Evolutionary conservation across 2,888 invertebrate genomes (phyloP).

Genomic region (Morpho deidamia): DNA sequence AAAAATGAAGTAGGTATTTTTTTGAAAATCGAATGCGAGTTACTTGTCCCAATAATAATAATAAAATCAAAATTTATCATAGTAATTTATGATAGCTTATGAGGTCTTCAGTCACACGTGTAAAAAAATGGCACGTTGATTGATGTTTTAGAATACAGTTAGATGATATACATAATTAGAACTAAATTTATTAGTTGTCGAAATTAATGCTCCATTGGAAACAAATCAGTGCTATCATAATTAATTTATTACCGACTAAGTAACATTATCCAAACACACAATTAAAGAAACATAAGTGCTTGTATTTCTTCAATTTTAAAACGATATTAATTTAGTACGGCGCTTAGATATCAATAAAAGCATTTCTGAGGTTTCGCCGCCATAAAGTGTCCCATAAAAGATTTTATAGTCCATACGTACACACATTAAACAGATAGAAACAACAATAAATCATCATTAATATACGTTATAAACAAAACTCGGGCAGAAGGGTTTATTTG

Average conservation of each 20-base stretch:
- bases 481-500: slow-evolving; percentile 48
- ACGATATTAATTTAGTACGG: slow-evolving; percentile 30
- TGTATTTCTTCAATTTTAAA: slow-evolving; percentile 1
- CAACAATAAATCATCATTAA: slow-evolving; percentile 69
- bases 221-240: background rate
- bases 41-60: too few relatives aligned
- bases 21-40: too few relatives aligned
- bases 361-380: slow-evolving; percentile 58
- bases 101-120: too few relatives aligned
- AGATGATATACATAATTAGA: too few relatives aligned
- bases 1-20: too few relatives aligned
- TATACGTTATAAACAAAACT: slow-evolving; percentile 60
- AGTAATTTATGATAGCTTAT: too few relatives aligned
- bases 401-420: slow-evolving; percentile 65
- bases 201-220: background rate
- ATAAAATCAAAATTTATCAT: too few relatives aligned
- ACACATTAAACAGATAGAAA: slow-evolving; percentile 68
- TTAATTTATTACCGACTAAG: background rate
- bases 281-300: background rate
- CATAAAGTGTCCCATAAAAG: slow-evolving; percentile 68
- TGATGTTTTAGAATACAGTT: too few relatives aligned
- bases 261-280: background rate
- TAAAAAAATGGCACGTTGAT: too few relatives aligned
- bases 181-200: too few relatives aligned
- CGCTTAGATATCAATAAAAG: slow-evolving; percentile 68